Evolutionary conservation across 2,888 invertebrate species (phyloP), one percentile per base, ranked within the genome.

Genomic region (Pasiphila rectangulata): DNA sequence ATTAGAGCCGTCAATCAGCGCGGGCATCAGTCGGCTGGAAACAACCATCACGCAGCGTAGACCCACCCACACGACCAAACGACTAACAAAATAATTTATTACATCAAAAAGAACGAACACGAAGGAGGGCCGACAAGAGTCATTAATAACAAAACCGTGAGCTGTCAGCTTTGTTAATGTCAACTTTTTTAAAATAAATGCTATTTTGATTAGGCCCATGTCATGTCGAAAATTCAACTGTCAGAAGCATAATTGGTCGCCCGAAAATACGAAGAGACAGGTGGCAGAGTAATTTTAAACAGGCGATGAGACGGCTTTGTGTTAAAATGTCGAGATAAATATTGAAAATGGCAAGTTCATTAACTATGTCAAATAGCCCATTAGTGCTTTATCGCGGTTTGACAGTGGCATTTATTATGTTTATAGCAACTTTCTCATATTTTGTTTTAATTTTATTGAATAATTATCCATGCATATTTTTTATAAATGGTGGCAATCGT

Each of bases 161-260:
- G 84, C 87, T 85, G 89, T 87, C 88, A 83, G 80, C 79, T 78
- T 79, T 75, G 79, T 79, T 84, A 81, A 85, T 81, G 81, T 81
- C 77, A 76, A 77, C 79, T 78, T 83, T 84, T 83, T 71, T 85
- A 80, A 78, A 77, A 84, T 84, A 86, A 89, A 88, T 81, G 86
- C 79, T 89, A 85, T 89, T 88, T 89, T 89, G 90, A 91, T 90
- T 90, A 90, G 90, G 90, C 90, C 89, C 85, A 84, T 83, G 89
- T 89, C 90, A 87, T 85, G 86, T 88, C 79, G 78, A 81, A 87
- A 85, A 87, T 84, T 89, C 80, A 88, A 82, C 90, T 90, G 90
- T 90, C 90, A 87, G 79, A 85, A 84, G 70, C 79, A 78, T 90
- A 90, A 90, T 90, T 90, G 89, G 89, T 85, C 79, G 75, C 77